These are phyloP conservation scores for Zaprionus ghesquierei DNA, from an alignment of 1,140 invertebrate genomes.

Conservation along the genomic window DNA sequence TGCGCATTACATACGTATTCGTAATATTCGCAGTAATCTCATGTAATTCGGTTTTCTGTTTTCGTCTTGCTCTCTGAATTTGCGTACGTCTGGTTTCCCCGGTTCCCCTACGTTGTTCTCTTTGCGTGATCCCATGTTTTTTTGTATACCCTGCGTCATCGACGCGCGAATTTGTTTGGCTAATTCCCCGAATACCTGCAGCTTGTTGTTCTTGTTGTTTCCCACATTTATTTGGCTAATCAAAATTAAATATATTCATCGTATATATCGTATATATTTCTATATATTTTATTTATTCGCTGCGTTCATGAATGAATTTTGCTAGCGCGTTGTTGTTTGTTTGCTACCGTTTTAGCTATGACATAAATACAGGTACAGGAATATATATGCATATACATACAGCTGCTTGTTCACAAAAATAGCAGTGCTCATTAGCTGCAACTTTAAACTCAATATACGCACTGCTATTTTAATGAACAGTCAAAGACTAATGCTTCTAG, in stretches of 20 bases:
- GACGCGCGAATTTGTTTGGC: conserved; percentile 43
- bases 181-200: conserved; percentile 31
- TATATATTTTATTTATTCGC: conserved; percentile 42
- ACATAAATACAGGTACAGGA: conserved; percentile 56
- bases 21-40: not conserved
- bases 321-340: conserved; percentile 3
- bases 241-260: conserved; percentile 59
- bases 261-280: conserved; percentile 70
- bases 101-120: not conserved
- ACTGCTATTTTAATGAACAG: no score
- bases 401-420: no score
- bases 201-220: conserved; percentile 18
- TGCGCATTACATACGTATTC: no score
- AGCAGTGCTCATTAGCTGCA: no score
- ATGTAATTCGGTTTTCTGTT: not conserved
- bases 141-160: conserved; percentile 56
- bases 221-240: conserved; percentile 70
- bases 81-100: not conserved
- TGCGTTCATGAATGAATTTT: conserved; percentile 71
- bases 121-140: conserved; percentile 5
- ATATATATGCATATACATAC: not conserved
- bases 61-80: not conserved
- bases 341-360: conserved; percentile 70
- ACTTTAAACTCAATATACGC: no score
- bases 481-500: no score